phyloP scores from a whole-genome alignment of 2,797 vertebrate genomes.

The Dryobates pubescens region DNA sequence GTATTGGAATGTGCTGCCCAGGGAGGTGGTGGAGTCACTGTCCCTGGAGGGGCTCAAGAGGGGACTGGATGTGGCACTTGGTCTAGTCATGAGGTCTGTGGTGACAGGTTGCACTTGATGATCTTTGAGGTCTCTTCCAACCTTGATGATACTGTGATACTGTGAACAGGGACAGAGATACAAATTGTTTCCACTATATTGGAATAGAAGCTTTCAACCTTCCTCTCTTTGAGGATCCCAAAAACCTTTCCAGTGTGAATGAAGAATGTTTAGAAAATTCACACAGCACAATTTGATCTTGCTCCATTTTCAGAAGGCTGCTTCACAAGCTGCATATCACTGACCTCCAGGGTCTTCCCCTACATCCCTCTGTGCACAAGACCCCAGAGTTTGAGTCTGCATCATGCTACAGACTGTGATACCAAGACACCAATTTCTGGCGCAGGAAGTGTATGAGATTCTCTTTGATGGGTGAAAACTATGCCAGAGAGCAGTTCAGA shows the following conservation, averaged over 20 bases:
- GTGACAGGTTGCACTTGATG: too few relatives aligned
- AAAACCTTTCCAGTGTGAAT: background rate
- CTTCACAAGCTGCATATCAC: background rate
- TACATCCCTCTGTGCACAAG: background rate
- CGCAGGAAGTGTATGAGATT: background rate
- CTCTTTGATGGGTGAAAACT: background rate
- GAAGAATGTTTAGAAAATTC: background rate
- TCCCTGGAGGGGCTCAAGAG: too few relatives aligned
- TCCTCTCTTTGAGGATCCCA: background rate
- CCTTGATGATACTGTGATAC: too few relatives aligned
- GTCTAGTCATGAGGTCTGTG: too few relatives aligned
- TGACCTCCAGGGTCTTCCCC: background rate
- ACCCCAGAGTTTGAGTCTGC: background rate
- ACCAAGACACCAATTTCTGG: background rate
- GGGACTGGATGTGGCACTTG: too few relatives aligned
- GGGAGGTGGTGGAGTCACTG: too few relatives aligned
- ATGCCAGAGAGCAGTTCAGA: background rate
- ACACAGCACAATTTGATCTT: background rate
- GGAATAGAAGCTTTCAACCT: background rate
- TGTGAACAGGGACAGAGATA: background rate
- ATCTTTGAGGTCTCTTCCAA: too few relatives aligned
- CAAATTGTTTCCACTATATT: background rate
- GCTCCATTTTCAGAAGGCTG: background rate
- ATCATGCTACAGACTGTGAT: background rate
- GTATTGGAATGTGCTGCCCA: too few relatives aligned